A percentile compares a stretch with the other conserved stretches of the same genome.
phyloP scores from a whole-genome alignment of 2,888 invertebrate species.

The Pollenia labialis region DNA sequence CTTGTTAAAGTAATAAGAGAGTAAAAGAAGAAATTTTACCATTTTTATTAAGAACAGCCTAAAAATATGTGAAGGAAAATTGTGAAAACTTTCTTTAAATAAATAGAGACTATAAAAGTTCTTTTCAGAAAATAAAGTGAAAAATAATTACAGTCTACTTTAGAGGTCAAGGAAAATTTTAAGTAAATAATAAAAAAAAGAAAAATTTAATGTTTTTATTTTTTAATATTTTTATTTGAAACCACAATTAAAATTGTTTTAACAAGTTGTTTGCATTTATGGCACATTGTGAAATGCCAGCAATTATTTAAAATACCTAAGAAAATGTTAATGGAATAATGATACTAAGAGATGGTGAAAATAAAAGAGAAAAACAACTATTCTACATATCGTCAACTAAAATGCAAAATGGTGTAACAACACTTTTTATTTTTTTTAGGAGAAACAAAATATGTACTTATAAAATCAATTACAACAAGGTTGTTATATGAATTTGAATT shows the following conservation, averaged over 20 bases:
- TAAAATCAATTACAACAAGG: no score
- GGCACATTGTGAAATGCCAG: conserved; percentile 8
- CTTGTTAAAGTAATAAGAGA: background rate
- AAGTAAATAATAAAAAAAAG: no score
- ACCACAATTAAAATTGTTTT: conserved; percentile 33
- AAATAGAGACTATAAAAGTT: conserved; percentile 24
- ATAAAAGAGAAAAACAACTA: background rate
- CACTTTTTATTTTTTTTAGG: no score
- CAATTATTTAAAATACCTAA: conserved; percentile 31
- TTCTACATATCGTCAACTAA: background rate
- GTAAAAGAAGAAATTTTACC: conserved; percentile 56
- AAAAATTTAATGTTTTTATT: no score
- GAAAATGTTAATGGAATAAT: conserved; percentile 72
- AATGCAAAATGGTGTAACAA: no score
- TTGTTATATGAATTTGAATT: no score
- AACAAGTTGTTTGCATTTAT: conserved; percentile 33
- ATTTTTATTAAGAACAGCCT: conserved; percentile 45
- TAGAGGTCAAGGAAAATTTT: conserved; percentile 37
- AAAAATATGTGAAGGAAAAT: conserved; percentile 67
- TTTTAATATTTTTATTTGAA: background rate
- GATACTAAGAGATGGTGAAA: conserved; percentile 39
- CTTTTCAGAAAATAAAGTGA: conserved; percentile 25
- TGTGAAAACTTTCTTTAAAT: conserved; percentile 56
- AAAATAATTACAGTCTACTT: conserved; percentile 65
- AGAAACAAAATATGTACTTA: no score